These are phyloP conservation scores for Pristionchus maxplancki DNA, from an alignment of 2,888 invertebrate species.

Conservation along the genomic window DNA sequence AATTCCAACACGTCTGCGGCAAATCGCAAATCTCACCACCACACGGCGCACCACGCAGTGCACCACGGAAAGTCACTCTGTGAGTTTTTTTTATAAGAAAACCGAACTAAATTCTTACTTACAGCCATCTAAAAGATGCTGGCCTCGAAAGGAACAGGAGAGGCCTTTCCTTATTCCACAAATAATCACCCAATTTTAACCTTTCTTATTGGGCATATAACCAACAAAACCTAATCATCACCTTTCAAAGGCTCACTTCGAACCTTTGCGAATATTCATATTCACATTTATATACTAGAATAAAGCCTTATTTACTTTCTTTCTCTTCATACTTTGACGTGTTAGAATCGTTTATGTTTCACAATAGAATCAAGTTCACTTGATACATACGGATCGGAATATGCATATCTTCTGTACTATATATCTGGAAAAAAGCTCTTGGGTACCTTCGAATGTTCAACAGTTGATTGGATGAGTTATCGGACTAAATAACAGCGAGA, in stretches of 20 bases:
- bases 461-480: conserved; percentile 33
- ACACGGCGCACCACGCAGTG: background rate
- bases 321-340: no score
- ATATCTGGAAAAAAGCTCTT: conserved; percentile 34
- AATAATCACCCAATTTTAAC: no score
- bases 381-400: conserved; percentile 37
- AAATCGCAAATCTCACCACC: background rate
- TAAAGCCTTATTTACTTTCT: no score
- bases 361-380: background rate
- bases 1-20: background rate
- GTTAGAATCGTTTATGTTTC: background rate
- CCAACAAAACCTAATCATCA: no score
- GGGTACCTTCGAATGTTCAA: conserved; percentile 43
- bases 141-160: no score
- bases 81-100: background rate
- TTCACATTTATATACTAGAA: no score
- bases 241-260: no score
- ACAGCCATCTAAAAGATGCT: background rate
- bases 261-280: no score
- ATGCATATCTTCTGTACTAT: conserved; percentile 43
- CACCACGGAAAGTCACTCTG: background rate
- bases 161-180: no score
- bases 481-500: conserved; percentile 40
- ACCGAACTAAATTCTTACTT: no score
- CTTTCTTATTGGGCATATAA: no score